These are phyloP conservation scores for Hiodon alosoides DNA, from an alignment of 2,113 vertebrate genomes.

Conservation along the genomic window DNA sequence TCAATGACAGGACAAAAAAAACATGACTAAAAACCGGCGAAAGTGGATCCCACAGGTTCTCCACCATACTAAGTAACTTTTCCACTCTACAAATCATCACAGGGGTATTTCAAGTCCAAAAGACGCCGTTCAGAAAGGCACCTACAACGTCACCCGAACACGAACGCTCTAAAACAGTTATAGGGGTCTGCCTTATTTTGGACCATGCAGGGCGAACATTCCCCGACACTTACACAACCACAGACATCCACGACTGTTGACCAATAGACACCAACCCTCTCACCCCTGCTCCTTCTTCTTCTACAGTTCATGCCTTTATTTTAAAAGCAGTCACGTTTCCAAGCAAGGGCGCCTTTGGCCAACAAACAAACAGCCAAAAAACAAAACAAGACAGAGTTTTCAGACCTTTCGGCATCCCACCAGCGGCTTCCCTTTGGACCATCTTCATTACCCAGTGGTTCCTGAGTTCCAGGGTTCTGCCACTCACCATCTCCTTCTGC, in stretches of 20 bases:
- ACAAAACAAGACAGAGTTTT: neutral
- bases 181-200: slow-evolving; percentile 30
- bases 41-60: neutral
- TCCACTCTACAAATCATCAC: slow-evolving; percentile 40
- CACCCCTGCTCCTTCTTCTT: neutral
- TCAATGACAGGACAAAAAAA: slow-evolving; percentile 50
- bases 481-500: slow-evolving; percentile 3
- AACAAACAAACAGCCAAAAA: neutral
- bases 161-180: slow-evolving; percentile 53
- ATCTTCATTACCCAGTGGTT: neutral
- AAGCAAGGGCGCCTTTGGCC: neutral
- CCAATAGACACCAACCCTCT: slow-evolving; percentile 32
- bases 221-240: slow-evolving; percentile 46
- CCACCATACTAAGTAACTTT: no score
- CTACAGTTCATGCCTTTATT: neutral
- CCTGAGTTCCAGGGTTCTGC: neutral
- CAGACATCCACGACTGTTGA: slow-evolving; percentile 52
- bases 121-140: slow-evolving; percentile 49
- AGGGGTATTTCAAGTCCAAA: slow-evolving; percentile 43
- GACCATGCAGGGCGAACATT: slow-evolving; percentile 45
- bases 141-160: slow-evolving; percentile 55
- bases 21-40: slow-evolving; percentile 36
- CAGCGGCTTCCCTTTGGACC: neutral
- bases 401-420: neutral
- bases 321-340: neutral